Percentiles rank a stretch among this genome's conserved stretches.
phyloP scores from a whole-genome alignment of 2,113 vertebrate species.

The Morone saxatilis region DNA sequence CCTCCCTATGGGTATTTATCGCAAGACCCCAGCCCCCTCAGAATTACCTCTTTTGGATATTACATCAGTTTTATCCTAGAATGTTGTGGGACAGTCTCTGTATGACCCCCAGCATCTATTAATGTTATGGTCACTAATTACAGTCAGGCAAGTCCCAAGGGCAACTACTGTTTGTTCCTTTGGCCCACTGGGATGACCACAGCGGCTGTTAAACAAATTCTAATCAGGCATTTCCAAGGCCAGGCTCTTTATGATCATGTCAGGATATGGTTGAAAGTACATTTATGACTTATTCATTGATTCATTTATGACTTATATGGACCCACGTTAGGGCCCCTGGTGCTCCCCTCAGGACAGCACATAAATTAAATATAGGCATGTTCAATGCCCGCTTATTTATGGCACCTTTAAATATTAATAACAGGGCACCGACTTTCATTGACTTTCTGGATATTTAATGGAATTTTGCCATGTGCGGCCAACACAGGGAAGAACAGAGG shows the following conservation, averaged over 20 bases:
- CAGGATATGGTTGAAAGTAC: neutral
- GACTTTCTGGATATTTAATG: conserved; percentile 28
- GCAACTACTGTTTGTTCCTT: conserved; percentile 28
- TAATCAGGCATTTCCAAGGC: conserved; percentile 28
- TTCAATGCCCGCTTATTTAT: conserved; percentile 2
- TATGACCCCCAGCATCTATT: conserved; percentile 17
- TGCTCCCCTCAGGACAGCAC: conserved; percentile 1
- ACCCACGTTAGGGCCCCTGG: neutral
- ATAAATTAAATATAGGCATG: conserved; percentile 30
- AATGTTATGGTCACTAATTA: conserved; percentile 51
- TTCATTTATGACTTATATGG: neutral
- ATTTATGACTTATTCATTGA: too few relatives aligned
- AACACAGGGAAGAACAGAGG: conserved; percentile 10
- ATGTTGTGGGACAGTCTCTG: conserved; percentile 22
- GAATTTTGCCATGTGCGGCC: neutral
- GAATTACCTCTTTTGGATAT: conserved; percentile 43
- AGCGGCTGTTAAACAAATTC: conserved; percentile 49
- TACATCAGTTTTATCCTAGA: conserved; percentile 27
- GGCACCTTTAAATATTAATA: conserved; percentile 24
- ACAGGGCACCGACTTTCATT: neutral
- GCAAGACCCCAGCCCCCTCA: neutral
- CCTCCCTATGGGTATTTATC: conserved; percentile 9
- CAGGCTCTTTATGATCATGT: conserved; percentile 5
- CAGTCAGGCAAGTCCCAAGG: conserved; percentile 28
- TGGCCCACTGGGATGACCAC: neutral